Conservation (phyloP, 2,888 invertebrate genomes). For the Agrotis ipsilon region DNA sequence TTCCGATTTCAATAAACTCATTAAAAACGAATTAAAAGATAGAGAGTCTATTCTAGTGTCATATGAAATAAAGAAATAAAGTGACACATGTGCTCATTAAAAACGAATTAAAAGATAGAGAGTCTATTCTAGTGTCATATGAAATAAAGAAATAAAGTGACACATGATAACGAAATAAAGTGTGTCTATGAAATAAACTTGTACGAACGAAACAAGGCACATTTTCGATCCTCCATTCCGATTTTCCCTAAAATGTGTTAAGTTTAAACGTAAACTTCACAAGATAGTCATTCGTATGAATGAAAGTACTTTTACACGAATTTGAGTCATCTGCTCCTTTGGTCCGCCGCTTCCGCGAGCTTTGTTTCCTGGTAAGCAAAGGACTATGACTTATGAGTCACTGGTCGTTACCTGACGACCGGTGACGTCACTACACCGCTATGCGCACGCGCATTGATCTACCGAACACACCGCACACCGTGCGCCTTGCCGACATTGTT, state of each 20-base stretch:
- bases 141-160: too few species aligned
- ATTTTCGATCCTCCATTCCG: too few species aligned
- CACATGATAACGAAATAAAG: too few species aligned
- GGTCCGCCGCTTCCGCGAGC: constrained; percentile 57
- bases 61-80: neutral
- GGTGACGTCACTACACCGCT: constrained; percentile 80
- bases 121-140: neutral
- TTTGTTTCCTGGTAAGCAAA: constrained; percentile 69
- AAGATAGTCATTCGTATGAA: constrained; percentile 55
- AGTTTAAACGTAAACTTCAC: constrained; percentile 21
- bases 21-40: too few species aligned
- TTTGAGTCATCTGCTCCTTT: constrained; percentile 61
- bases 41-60: too few species aligned
- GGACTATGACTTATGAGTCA: constrained; percentile 60
- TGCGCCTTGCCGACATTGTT: constrained; percentile 47
- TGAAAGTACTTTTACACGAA: constrained; percentile 57
- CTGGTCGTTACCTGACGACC: constrained; percentile 51
- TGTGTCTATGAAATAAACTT: constrained; percentile 15
- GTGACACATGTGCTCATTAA: too few species aligned
- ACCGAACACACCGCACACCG: constrained; percentile 33
- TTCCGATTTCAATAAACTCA: neutral
- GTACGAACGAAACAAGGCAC: neutral
- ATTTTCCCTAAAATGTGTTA: constrained; percentile 20
- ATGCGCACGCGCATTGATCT: constrained; percentile 74
- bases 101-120: too few species aligned